These are phyloP conservation scores for Hofmannophila pseudospretella DNA, from an alignment of 2,888 invertebrate species.

Conservation along the genomic window DNA sequence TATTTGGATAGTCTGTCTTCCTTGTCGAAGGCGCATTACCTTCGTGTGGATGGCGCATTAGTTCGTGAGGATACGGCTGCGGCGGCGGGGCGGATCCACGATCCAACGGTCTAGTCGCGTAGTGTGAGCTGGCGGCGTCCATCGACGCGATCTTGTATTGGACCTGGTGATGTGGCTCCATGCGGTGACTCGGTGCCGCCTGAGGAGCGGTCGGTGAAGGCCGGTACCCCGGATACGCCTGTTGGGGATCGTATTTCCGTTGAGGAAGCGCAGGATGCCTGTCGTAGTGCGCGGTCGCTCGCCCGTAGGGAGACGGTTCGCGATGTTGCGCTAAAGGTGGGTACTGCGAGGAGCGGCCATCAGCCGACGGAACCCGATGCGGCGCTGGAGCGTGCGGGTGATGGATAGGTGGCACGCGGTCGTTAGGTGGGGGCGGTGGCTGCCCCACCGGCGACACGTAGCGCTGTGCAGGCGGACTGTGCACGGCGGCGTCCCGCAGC, in stretches of 20 bases:
- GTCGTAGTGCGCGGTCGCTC: constrained; percentile 53
- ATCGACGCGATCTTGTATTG: constrained; percentile 52
- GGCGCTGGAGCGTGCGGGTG: constrained; percentile 50
- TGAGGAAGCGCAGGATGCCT: constrained; percentile 49
- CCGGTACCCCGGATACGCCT: constrained; percentile 65
- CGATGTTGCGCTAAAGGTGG: constrained; percentile 47
- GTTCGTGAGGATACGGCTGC: constrained; percentile 45
- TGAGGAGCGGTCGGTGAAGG: constrained; percentile 44
- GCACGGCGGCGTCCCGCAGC: constrained; percentile 48
- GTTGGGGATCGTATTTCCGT: constrained; percentile 66
- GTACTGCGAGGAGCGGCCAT: constrained; percentile 50
- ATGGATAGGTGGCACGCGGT: constrained; percentile 69
- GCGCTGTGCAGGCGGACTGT: constrained; percentile 54
- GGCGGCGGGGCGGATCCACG: constrained; percentile 47
- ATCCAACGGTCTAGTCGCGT: constrained; percentile 46
- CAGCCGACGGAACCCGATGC: constrained; percentile 42
- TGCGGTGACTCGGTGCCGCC: constrained; percentile 49
- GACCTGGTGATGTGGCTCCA: constrained; percentile 51
- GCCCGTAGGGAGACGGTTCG: constrained; percentile 52
- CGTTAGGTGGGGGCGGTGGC: constrained; percentile 63
- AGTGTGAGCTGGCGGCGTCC: constrained; percentile 49
- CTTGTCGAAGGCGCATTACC: constrained; percentile 23
- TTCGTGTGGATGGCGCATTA: constrained; percentile 26
- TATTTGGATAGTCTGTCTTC: constrained; percentile 48
- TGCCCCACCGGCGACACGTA: constrained; percentile 46